Percentiles rank a stretch among this genome's conserved stretches.
phyloP scores from a whole-genome alignment of 1,140 invertebrate species.

The Rhysida immarginata region DNA sequence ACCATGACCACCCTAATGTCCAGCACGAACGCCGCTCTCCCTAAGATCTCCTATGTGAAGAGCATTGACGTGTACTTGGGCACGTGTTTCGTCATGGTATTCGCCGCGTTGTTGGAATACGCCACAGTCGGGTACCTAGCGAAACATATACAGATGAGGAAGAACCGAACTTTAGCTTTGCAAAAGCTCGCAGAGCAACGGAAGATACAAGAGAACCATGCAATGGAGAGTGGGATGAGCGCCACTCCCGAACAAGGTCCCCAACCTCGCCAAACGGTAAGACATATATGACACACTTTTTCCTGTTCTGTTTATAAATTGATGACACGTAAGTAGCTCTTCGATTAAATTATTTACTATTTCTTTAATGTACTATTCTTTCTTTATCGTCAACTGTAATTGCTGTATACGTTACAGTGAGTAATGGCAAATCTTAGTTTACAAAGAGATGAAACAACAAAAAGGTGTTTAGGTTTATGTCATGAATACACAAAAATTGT shows the following conservation, averaged over 20 bases:
- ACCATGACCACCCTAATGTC: slow-evolving; percentile 99
- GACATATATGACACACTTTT: slow-evolving; percentile 21
- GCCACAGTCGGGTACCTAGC: slow-evolving; percentile 90
- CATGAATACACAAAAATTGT: too few species aligned
- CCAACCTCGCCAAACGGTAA: slow-evolving; percentile 58
- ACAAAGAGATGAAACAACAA: too few species aligned
- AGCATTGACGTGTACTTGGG: slow-evolving; percentile 96
- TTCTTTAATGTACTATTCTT: too few species aligned
- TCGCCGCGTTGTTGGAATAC: slow-evolving; percentile 84
- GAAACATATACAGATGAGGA: slow-evolving; percentile 86
- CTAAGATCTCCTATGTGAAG: slow-evolving; percentile 97
- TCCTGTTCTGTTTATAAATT: too few species aligned
- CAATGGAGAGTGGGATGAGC: slow-evolving; percentile 7
- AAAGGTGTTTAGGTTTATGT: too few species aligned
- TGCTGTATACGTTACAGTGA: too few species aligned
- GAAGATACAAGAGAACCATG: slow-evolving; percentile 33
- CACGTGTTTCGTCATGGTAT: slow-evolving; percentile 96
- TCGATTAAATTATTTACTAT: too few species aligned
- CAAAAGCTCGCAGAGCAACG: slow-evolving; percentile 82
- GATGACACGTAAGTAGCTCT: too few species aligned
- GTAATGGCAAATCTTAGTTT: too few species aligned
- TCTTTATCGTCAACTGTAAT: too few species aligned
- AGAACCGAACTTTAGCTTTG: slow-evolving; percentile 68
- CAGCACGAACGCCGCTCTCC: slow-evolving; percentile 90
- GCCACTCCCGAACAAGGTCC: slow-evolving; percentile 40